phyloP scores from a whole-genome alignment of 2,797 vertebrate genomes.

The Microtus californicus region DNA sequence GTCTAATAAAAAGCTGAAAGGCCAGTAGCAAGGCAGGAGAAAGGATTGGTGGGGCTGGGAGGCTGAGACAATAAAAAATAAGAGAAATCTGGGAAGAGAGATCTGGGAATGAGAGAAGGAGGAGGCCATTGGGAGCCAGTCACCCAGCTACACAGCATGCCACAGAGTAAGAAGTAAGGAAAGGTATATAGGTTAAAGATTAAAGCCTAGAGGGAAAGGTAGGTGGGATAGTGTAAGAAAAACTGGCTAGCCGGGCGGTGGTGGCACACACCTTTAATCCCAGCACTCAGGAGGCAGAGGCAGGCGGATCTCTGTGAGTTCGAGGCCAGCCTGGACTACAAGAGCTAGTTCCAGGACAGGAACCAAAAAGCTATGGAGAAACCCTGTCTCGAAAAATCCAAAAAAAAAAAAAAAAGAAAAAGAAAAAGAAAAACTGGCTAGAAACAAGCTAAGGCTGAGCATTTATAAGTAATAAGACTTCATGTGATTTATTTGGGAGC shows the following conservation, averaged over 20 bases:
- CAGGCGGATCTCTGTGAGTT: too few relatives aligned
- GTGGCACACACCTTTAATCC: too few relatives aligned
- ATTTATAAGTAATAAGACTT: not conserved
- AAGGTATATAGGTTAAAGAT: not conserved
- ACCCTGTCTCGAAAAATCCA: too few relatives aligned
- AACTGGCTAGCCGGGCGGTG: not conserved
- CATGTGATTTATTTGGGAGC: not conserved
- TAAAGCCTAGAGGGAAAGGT: not conserved
- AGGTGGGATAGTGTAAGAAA: not conserved
- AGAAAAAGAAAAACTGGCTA: not conserved
- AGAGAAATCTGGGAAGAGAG: not conserved
- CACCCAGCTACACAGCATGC: not conserved
- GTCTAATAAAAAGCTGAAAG: not conserved
- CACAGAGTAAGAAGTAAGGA: not conserved
- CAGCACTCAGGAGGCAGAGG: too few relatives aligned
- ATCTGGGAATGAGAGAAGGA: not conserved
- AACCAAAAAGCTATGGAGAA: too few relatives aligned
- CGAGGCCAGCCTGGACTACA: too few relatives aligned
- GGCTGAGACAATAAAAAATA: not conserved
- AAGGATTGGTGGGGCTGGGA: not conserved
- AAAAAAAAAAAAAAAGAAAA: too few relatives aligned
- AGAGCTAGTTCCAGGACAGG: too few relatives aligned
- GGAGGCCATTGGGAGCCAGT: not conserved
- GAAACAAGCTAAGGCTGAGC: not conserved
- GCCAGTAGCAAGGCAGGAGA: not conserved